These are phyloP conservation scores for Centropyge bicolor DNA, from an alignment of 2,797 vertebrate species.

Conservation along the genomic window DNA sequence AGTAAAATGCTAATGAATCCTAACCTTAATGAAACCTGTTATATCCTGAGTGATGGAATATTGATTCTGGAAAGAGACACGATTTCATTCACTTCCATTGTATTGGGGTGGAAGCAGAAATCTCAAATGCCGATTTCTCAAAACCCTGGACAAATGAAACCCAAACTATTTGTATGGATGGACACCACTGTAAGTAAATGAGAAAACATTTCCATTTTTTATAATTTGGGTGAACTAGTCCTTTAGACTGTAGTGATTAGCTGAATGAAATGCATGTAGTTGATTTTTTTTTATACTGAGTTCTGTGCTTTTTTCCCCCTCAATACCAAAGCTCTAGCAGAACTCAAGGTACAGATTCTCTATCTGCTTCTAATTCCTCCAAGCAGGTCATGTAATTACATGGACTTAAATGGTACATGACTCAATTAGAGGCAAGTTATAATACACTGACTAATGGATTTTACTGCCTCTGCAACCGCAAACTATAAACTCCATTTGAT, in stretches of 20 bases:
- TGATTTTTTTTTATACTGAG: conserved; percentile 53
- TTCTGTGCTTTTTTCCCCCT: conserved; percentile 75
- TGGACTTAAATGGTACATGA: conserved; percentile 84
- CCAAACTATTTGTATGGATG: neutral
- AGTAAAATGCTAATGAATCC: neutral
- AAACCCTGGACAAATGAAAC: neutral
- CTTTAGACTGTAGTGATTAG: conserved; percentile 13
- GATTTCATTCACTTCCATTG: neutral
- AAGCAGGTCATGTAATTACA: conserved; percentile 69
- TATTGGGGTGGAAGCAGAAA: neutral
- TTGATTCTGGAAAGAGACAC: neutral
- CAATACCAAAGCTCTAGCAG: conserved; percentile 83
- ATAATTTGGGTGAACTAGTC: conserved; percentile 5
- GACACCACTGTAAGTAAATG: neutral
- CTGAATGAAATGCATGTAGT: conserved; percentile 38
- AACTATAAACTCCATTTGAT: conserved; percentile 34
- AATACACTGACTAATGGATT: conserved; percentile 27
- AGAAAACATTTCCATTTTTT: neutral
- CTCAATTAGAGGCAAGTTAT: conserved; percentile 39
- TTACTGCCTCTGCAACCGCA: conserved; percentile 42
- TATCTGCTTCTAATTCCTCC: conserved; percentile 64
- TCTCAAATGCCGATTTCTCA: neutral
- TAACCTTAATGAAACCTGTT: neutral
- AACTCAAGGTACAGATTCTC: conserved; percentile 84
- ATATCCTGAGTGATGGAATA: neutral